Conservation (phyloP, 2,888 invertebrate genomes). For the Dinocampus coccinellae region DNA sequence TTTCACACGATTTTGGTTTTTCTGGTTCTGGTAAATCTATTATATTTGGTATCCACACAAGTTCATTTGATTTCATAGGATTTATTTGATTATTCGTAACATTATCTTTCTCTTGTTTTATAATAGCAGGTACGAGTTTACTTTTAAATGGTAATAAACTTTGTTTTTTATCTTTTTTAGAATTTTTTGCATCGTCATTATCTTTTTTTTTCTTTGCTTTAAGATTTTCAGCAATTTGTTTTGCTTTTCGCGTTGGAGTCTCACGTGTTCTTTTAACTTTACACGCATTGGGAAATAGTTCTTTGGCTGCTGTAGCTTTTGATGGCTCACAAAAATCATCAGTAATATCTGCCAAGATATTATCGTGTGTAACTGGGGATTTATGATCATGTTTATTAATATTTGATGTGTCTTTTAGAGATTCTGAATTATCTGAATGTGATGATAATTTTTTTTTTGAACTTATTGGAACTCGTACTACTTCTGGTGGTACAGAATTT, state of each 20-base stretch:
- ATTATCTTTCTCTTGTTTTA: slow-evolving; percentile 45
- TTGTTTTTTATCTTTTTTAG: neutral
- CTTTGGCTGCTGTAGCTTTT: neutral
- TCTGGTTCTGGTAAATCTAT: slow-evolving; percentile 10
- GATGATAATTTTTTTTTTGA: neutral
- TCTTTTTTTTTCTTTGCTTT: slow-evolving; percentile 7
- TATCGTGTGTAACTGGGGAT: neutral
- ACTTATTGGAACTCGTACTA: neutral
- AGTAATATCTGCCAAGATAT: neutral
- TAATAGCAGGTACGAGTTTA: slow-evolving; percentile 12
- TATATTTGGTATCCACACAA: slow-evolving; percentile 43
- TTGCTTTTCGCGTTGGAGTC: neutral
- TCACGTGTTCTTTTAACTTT: slow-evolving; percentile 33
- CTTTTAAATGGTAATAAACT: neutral
- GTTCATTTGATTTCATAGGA: slow-evolving; percentile 30
- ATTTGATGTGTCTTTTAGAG: neutral
- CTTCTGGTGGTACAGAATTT: slow-evolving; percentile 46
- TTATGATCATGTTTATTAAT: no score
- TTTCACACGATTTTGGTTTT: neutral
- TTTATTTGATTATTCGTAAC: neutral
- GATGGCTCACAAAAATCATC: neutral
- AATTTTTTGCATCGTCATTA: neutral
- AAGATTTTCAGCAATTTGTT: neutral
- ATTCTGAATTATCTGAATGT: neutral
- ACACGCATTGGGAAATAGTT: neutral